phyloP scores from a whole-genome alignment of 1,140 invertebrate genomes.

The Globodera rostochiensis region DNA sequence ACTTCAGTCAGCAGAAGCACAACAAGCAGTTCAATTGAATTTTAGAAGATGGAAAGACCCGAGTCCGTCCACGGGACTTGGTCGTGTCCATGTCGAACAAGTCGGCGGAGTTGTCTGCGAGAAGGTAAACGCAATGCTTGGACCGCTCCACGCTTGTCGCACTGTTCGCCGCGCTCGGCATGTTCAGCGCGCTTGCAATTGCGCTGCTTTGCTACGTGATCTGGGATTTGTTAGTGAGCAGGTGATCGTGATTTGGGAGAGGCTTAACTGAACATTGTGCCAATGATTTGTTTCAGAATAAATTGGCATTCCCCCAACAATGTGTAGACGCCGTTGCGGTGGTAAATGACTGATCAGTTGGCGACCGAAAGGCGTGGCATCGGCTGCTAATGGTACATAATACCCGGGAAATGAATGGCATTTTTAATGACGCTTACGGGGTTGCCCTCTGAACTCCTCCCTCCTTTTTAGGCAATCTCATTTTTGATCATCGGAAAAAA shows the following conservation, averaged over 20 bases:
- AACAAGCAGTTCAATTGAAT: not conserved
- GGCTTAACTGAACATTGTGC: no score
- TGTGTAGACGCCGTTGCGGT: not conserved
- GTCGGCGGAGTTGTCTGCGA: not conserved
- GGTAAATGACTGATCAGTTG: not conserved
- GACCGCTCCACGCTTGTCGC: constrained; percentile 7
- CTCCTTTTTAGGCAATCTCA: not conserved
- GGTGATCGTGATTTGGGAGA: not conserved
- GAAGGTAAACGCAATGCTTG: not conserved
- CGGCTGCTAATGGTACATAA: not conserved
- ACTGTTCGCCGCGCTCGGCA: constrained; percentile 1
- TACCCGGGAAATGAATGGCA: no score
- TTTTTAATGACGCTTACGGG: no score
- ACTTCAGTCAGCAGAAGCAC: not conserved
- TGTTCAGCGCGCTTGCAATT: not conserved
- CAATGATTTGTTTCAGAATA: no score
- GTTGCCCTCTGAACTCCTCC: not conserved
- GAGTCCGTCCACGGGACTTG: constrained; percentile 1
- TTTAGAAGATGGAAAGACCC: constrained; percentile 19
- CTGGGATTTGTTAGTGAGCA: constrained; percentile 12
- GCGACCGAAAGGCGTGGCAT: not conserved
- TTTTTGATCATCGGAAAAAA: not conserved
- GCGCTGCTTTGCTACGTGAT: not conserved
- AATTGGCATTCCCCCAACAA: not conserved
- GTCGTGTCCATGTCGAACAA: not conserved